phyloP scores from a whole-genome alignment of 2,888 invertebrate species.

The Lomographa bimaculata region DNA sequence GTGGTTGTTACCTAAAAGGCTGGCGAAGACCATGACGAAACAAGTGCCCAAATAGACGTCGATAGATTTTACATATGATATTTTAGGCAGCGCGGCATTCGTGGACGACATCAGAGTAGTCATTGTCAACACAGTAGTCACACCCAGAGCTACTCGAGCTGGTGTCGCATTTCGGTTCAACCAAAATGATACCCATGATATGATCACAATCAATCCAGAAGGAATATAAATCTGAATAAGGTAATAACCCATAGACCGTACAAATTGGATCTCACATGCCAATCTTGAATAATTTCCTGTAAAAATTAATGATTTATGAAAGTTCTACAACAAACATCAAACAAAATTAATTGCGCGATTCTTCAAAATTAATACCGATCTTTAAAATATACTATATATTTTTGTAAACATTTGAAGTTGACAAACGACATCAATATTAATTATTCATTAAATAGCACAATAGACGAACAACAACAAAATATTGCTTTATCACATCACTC shows the following conservation, averaged over 20 bases:
- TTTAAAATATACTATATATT: too few relatives aligned
- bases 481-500: constrained; percentile 61
- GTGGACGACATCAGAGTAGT: constrained; percentile 98
- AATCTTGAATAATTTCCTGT: constrained; percentile 98
- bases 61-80: constrained; percentile 98
- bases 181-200: constrained; percentile 99
- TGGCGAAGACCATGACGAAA: constrained; percentile 99
- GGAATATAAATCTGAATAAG: constrained; percentile 99
- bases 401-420: too few relatives aligned
- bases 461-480: constrained; percentile 41
- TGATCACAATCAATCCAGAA: constrained; percentile 97
- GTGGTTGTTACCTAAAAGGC: constrained; percentile 95
- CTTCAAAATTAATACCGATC: too few relatives aligned
- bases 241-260: constrained; percentile 99
- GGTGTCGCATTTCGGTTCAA: constrained; percentile 97
- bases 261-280: constrained; percentile 98
- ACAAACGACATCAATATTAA: background rate
- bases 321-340: background rate
- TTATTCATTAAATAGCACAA: constrained; percentile 28
- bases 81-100: constrained; percentile 98
- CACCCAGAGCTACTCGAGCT: constrained; percentile 96
- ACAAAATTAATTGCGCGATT: background rate
- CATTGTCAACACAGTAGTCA: constrained; percentile 98
- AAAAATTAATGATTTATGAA: constrained; percentile 32
- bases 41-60: constrained; percentile 98